Conservation (phyloP, 2,797 vertebrate species). For the Artibeus jamaicensis region DNA sequence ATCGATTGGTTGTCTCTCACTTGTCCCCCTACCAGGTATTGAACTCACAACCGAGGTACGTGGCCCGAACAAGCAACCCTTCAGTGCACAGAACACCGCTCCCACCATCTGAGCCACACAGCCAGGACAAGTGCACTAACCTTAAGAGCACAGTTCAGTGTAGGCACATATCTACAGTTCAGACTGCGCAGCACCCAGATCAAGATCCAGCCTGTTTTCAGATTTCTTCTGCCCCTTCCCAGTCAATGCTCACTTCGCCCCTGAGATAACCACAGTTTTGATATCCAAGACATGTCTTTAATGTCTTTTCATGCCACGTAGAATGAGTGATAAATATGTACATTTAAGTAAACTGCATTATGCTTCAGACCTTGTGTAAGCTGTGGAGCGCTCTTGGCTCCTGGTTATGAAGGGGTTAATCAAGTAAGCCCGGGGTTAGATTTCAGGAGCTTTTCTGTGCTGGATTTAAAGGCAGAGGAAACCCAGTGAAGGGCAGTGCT, state of each 20-base stretch:
- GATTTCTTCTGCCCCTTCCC: background rate
- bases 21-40: background rate
- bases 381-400: background rate
- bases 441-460: conserved; percentile 74
- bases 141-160: background rate
- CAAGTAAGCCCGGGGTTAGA: conserved; percentile 69
- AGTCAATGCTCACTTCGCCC: background rate
- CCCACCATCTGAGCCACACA: background rate
- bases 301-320: background rate
- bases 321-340: background rate
- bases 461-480: conserved; percentile 78
- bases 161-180: background rate
- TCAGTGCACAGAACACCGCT: background rate
- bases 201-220: background rate
- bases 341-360: background rate
- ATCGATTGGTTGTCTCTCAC: background rate
- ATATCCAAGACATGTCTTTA: background rate
- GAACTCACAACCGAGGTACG: background rate
- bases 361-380: rapidly evolving
- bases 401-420: conserved; percentile 76
- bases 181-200: background rate
- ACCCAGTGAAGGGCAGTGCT: conserved; percentile 81
- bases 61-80: background rate
- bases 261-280: background rate
- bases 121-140: background rate